These are phyloP conservation scores for Calephelis perditalis DNA, from an alignment of 2,888 invertebrate species.

Conservation along the genomic window DNA sequence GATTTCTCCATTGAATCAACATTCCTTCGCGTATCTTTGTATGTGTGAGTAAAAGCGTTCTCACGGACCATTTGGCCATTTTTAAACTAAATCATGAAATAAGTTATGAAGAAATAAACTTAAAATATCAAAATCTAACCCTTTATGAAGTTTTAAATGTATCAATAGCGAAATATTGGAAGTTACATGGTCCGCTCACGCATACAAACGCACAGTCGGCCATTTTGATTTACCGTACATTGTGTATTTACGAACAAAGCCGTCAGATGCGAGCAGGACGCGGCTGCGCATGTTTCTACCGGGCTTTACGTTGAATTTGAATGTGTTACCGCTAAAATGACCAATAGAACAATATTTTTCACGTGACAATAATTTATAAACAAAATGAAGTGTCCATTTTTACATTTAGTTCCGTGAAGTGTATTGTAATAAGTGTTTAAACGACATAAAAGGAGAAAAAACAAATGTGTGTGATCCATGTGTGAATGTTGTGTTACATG, in stretches of 20 bases:
- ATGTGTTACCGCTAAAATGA: conserved; percentile 76
- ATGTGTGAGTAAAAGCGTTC: conserved; percentile 66
- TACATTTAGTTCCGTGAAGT: conserved; percentile 76
- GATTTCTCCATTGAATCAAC: conserved; percentile 77
- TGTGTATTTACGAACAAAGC: conserved; percentile 78
- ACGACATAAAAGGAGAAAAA: conserved; percentile 69
- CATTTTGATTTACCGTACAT: conserved; percentile 77
- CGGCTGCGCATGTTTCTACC: conserved; percentile 73
- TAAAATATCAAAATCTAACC: conserved; percentile 25
- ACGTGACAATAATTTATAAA: conserved; percentile 69
- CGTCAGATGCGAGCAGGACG: conserved; percentile 76
- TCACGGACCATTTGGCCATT: conserved; percentile 47
- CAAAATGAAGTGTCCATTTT: conserved; percentile 77
- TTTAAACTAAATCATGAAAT: conserved; percentile 43
- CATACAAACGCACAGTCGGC: conserved; percentile 62
- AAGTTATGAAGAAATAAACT: conserved; percentile 39
- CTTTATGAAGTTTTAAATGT: conserved; percentile 27
- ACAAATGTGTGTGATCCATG: conserved; percentile 78
- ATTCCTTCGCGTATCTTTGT: conserved; percentile 70
- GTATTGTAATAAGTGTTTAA: conserved; percentile 63
- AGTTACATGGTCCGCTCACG: conserved; percentile 59
- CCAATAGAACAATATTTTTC: conserved; percentile 54
- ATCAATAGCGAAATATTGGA: conserved; percentile 36
- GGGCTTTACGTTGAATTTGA: conserved; percentile 58
- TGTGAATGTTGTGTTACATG: conserved; percentile 79